Percentiles rank a stretch among this genome's conserved stretches.
phyloP scores from a whole-genome alignment of 2,888 invertebrate genomes.

The Carcina quercana region DNA sequence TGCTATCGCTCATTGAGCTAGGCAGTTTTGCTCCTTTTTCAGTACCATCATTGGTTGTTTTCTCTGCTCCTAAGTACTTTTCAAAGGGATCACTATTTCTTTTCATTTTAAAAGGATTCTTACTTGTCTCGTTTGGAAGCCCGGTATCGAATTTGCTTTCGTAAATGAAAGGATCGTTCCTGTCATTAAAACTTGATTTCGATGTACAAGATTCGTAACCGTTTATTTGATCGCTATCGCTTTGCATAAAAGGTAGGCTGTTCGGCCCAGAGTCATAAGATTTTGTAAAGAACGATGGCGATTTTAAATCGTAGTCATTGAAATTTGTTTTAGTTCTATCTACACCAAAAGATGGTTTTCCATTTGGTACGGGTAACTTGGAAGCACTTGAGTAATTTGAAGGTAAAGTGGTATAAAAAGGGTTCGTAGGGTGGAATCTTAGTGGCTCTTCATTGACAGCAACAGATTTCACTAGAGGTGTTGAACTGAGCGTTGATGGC shows the following conservation, averaged over 20 bases:
- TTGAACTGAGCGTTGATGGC: constrained; percentile 46
- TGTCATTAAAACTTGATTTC: constrained; percentile 26
- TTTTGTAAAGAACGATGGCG: constrained; percentile 39
- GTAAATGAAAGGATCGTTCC: constrained; percentile 28
- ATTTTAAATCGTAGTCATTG: constrained; percentile 42
- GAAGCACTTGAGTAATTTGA: constrained; percentile 57
- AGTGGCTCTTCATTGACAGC: constrained; percentile 41
- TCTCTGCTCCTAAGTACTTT: constrained; percentile 43
- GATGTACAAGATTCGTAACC: constrained; percentile 27
- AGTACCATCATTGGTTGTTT: constrained; percentile 35
- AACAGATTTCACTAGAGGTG: constrained; percentile 46
- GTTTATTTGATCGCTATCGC: constrained; percentile 30
- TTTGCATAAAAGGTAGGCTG: constrained; percentile 37
- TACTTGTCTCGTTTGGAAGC: constrained; percentile 32
- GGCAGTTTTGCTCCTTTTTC: constrained; percentile 36
- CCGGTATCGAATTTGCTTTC: constrained; percentile 28
- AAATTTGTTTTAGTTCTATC: constrained; percentile 51
- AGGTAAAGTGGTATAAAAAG: constrained; percentile 65
- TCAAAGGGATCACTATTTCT: constrained; percentile 53
- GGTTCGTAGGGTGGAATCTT: constrained; percentile 64
- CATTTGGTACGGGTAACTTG: constrained; percentile 60
- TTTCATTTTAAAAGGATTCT: constrained; percentile 52
- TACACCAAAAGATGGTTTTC: constrained; percentile 43
- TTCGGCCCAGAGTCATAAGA: constrained; percentile 36
- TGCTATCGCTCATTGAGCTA: constrained; percentile 51